A percentile compares a stretch with the other conserved stretches of the same genome.
Evolutionary conservation across 2,113 vertebrate species (phyloP).

Genomic region (Protobothrops flavoviridis): DNA sequence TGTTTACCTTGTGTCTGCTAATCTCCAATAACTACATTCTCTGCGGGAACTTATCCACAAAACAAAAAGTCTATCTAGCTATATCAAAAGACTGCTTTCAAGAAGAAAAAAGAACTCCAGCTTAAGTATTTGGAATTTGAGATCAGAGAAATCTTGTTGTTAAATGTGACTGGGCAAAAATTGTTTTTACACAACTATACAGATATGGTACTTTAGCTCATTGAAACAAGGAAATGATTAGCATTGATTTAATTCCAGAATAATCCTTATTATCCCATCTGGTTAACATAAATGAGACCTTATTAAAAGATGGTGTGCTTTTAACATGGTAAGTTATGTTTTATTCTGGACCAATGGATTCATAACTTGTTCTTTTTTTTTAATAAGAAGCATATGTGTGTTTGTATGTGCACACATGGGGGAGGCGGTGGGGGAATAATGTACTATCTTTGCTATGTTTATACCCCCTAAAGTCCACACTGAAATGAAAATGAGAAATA

Average conservation of each 20-base stretch:
- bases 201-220: background rate
- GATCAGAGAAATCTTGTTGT: background rate
- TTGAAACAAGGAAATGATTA: constrained; percentile 46
- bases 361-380: background rate
- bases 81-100: background rate
- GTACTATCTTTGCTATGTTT: background rate
- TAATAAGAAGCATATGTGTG: background rate
- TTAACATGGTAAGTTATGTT: background rate
- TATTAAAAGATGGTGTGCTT: background rate
- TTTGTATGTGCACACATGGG: background rate
- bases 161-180: background rate
- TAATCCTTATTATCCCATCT: constrained; percentile 40
- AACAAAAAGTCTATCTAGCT: background rate
- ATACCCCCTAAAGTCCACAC: background rate
- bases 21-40: constrained; percentile 23
- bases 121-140: background rate
- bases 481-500: background rate
- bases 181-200: background rate
- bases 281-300: constrained; percentile 3
- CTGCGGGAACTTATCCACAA: background rate
- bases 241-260: constrained; percentile 40
- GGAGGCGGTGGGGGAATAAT: background rate
- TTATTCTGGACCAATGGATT: background rate
- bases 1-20: background rate
- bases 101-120: background rate